Conservation (phyloP, 1,140 invertebrate genomes). For the Gyrodactylus salaris region DNA sequence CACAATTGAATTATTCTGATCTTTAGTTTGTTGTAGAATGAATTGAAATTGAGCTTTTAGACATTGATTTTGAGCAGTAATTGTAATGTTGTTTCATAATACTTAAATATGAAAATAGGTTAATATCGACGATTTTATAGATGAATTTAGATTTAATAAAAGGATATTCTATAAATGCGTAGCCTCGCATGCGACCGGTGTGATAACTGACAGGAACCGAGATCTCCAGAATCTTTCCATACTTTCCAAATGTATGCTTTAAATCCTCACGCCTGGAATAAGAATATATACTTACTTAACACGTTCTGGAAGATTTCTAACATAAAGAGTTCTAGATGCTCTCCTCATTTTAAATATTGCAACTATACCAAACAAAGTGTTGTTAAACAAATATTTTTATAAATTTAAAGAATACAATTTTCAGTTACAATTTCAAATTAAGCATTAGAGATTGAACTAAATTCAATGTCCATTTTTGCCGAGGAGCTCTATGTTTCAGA, state of each 20-base stretch:
- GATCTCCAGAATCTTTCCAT: slow-evolving; percentile 23
- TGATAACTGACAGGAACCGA: slow-evolving; percentile 24
- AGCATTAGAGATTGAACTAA: no score
- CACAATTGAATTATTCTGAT: background rate
- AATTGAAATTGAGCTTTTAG: background rate
- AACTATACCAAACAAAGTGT: background rate
- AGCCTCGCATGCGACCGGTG: slow-evolving; percentile 20
- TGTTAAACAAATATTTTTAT: background rate
- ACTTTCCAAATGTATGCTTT: slow-evolving; percentile 22
- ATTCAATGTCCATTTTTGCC: background rate
- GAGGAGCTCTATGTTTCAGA: background rate
- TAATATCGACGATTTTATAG: background rate
- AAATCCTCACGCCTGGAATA: slow-evolving; percentile 17
- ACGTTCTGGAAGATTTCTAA: background rate
- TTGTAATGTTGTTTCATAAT: background rate
- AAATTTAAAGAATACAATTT: background rate
- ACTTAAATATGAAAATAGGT: background rate
- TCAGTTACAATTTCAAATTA: background rate
- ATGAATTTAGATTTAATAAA: background rate
- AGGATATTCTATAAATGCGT: slow-evolving; percentile 22
- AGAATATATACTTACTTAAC: background rate
- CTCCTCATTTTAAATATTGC: background rate
- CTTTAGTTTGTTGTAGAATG: background rate
- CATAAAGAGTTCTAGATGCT: background rate
- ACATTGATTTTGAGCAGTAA: background rate